These are phyloP conservation scores for Notiomystis cincta DNA, from an alignment of 2,113 vertebrate genomes.

Conservation along the genomic window DNA sequence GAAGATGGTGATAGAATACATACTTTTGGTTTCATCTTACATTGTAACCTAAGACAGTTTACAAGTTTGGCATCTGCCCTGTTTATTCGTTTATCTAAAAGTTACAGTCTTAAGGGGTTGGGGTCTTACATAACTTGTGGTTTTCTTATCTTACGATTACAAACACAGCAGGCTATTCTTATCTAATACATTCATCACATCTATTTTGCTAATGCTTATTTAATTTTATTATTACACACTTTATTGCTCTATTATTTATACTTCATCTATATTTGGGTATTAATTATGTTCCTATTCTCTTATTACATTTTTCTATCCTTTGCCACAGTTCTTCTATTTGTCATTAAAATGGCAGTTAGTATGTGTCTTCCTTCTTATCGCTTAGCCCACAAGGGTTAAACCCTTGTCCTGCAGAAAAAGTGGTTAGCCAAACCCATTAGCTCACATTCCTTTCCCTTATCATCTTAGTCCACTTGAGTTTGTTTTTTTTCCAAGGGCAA, in stretches of 20 bases:
- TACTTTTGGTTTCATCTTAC: not conserved
- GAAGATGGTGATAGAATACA: not conserved
- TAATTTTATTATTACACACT: not conserved
- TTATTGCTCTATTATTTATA: not conserved
- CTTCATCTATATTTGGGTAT: not conserved
- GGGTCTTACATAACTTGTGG: not conserved
- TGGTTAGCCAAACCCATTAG: not conserved
- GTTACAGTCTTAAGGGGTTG: not conserved
- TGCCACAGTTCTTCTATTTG: no score
- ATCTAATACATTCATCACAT: not conserved
- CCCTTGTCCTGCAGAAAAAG: not conserved
- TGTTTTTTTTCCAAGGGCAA: not conserved
- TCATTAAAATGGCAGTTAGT: not conserved
- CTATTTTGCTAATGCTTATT: not conserved
- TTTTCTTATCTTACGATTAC: not conserved
- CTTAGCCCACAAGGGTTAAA: not conserved
- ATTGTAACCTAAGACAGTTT: not conserved
- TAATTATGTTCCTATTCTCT: not conserved
- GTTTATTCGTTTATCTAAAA: not conserved
- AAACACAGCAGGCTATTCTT: not conserved
- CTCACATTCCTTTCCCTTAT: not conserved
- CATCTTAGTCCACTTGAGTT: not conserved
- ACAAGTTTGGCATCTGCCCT: not conserved
- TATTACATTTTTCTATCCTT: not conserved
- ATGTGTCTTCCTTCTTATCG: not conserved